phyloP scores from a whole-genome alignment of 2,888 invertebrate species.

The Pelosia muscerda region DNA sequence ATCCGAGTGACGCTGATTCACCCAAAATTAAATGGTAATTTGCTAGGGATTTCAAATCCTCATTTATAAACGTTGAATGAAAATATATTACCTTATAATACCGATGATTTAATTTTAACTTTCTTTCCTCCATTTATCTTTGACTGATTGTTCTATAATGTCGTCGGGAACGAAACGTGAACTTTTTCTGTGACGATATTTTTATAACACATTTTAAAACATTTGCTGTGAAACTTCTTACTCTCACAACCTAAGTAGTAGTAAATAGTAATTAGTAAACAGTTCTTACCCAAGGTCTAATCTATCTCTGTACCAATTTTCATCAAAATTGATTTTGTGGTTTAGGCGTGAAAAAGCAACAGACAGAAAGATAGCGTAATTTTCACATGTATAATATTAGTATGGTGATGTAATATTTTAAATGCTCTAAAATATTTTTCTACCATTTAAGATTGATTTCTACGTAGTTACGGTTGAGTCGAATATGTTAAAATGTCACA shows the following conservation, averaged over 20 bases:
- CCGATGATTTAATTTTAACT: slow-evolving; percentile 46
- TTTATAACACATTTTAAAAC: neutral
- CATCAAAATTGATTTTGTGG: no score
- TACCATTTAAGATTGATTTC: no score
- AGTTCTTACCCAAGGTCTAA: no score
- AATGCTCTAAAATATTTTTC: no score
- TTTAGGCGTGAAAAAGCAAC: no score
- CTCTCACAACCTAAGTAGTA: slow-evolving; percentile 28
- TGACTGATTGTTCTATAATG: slow-evolving; percentile 40
- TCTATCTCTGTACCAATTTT: no score
- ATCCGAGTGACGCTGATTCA: neutral
- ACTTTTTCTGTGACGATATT: slow-evolving; percentile 14
- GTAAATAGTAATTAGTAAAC: no score
- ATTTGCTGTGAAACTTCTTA: neutral
- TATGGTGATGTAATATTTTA: no score
- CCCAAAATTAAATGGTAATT: slow-evolving; percentile 36
- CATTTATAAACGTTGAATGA: slow-evolving; percentile 41
- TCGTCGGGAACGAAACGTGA: slow-evolving; percentile 18
- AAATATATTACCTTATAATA: slow-evolving; percentile 43
- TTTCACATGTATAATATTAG: no score
- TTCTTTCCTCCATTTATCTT: slow-evolving; percentile 34
- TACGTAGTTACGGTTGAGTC: no score
- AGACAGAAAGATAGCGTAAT: no score
- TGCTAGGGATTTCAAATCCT: slow-evolving; percentile 43
- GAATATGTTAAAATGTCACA: no score